A percentile compares a stretch with the other conserved stretches of the same genome.
These are phyloP conservation scores for Polylopha cassiicola DNA, from an alignment of 2,888 invertebrate species.

Conservation along the genomic window DNA sequence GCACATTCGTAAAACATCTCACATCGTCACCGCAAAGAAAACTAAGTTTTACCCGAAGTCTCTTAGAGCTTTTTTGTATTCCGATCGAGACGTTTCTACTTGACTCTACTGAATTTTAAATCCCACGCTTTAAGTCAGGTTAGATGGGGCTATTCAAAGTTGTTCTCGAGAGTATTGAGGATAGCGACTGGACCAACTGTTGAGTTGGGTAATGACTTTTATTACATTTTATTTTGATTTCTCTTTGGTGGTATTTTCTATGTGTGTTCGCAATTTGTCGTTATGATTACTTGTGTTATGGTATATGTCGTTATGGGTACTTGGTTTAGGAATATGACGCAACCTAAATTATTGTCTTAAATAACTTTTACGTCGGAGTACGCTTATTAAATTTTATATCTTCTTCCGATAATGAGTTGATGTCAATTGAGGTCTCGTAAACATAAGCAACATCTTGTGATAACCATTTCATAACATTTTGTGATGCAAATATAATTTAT, in stretches of 20 bases:
- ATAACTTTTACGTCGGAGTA: no score
- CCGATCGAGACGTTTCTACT: conserved; percentile 7
- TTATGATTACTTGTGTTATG: no score
- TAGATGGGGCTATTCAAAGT: conserved; percentile 4
- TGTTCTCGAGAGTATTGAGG: conserved; percentile 5
- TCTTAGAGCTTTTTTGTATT: conserved; percentile 9
- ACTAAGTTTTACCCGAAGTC: conserved; percentile 13
- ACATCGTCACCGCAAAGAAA: conserved; percentile 8
- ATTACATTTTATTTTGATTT: conserved; percentile 12
- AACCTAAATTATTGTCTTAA: no score
- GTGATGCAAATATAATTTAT: conserved; percentile 21
- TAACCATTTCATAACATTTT: conserved; percentile 20
- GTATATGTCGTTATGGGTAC: no score
- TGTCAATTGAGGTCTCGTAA: conserved; percentile 15
- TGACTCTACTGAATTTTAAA: conserved; percentile 15
- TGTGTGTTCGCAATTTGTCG: no score
- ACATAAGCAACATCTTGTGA: conserved; percentile 13
- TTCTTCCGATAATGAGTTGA: conserved; percentile 7
- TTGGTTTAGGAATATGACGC: no score
- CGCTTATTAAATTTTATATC: no score
- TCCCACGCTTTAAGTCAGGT: conserved; percentile 8
- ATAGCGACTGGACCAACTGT: conserved; percentile 7
- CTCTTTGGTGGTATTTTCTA: no score
- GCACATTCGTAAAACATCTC: not conserved
- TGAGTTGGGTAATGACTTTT: conserved; percentile 3